phyloP scores from a whole-genome alignment of 2,113 vertebrate genomes.

The Chaetura pelagica region DNA sequence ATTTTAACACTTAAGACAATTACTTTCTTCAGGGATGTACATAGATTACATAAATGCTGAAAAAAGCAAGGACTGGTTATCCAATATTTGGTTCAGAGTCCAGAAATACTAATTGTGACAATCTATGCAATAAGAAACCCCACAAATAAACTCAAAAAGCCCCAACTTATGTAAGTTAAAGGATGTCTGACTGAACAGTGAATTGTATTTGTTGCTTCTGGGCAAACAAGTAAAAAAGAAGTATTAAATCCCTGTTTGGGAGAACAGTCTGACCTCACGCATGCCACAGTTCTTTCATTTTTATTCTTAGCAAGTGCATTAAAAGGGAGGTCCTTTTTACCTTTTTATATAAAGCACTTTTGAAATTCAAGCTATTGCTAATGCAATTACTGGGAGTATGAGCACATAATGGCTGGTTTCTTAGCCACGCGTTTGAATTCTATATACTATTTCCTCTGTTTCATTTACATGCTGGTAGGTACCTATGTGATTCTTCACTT shows the following conservation, averaged over 20 bases:
- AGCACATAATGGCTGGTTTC: neutral
- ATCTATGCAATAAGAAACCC: neutral
- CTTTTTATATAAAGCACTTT: neutral
- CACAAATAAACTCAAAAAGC: too few relatives aligned
- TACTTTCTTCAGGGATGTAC: neutral
- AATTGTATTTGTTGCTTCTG: neutral
- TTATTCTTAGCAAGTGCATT: neutral
- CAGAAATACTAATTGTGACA: neutral
- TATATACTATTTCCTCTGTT: neutral
- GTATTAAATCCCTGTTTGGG: neutral
- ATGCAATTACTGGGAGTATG: neutral
- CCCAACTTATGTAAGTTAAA: neutral
- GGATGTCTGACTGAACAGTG: neutral
- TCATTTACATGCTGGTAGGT: constrained; percentile 19
- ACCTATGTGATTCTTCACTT: constrained; percentile 4
- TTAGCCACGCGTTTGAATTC: constrained; percentile 25
- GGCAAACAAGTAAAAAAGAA: neutral
- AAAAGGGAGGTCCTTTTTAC: neutral
- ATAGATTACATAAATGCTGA: neutral
- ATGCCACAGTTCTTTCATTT: neutral
- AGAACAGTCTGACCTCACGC: neutral
- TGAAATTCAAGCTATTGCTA: constrained; percentile 3
- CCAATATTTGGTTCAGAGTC: neutral
- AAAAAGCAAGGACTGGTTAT: neutral
- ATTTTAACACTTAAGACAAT: neutral